Percentiles rank a stretch among this genome's conserved stretches.
Conservation (phyloP, 2,888 invertebrate species). For the Drosophila sordidula region DNA sequence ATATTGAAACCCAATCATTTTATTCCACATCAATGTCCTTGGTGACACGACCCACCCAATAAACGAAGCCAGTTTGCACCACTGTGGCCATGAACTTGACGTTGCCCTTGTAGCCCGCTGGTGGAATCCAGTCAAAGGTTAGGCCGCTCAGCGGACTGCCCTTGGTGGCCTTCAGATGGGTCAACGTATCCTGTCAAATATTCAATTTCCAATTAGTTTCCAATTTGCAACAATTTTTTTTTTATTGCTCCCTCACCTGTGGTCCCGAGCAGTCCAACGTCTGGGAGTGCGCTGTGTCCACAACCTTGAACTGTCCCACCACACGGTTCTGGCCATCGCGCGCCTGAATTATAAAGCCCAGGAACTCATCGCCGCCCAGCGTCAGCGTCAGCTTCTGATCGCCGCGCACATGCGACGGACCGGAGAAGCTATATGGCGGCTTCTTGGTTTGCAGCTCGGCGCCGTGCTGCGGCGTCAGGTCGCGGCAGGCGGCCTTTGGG, state of each 20-base stretch:
- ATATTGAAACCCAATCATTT: constrained; percentile 20
- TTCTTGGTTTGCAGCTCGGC: constrained; percentile 86
- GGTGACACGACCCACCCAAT: constrained; percentile 90
- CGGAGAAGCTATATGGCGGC: constrained; percentile 87
- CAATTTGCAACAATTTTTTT: background rate
- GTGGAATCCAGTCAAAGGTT: constrained; percentile 88
- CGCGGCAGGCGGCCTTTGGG: constrained; percentile 88
- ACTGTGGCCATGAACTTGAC: constrained; percentile 90
- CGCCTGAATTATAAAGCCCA: constrained; percentile 89
- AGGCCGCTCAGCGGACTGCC: constrained; percentile 87
- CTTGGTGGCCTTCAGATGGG: constrained; percentile 88
- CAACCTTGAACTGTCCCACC: constrained; percentile 87
- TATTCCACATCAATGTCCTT: constrained; percentile 87
- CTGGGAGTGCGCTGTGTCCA: constrained; percentile 85
- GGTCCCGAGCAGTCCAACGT: constrained; percentile 76
- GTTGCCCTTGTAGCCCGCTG: constrained; percentile 87
- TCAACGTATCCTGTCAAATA: constrained; percentile 87
- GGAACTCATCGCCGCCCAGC: constrained; percentile 86
- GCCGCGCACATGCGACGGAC: constrained; percentile 84
- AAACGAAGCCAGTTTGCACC: constrained; percentile 89
- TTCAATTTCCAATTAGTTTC: background rate
- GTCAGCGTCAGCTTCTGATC: constrained; percentile 85
- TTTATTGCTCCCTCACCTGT: constrained; percentile 61
- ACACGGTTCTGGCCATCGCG: constrained; percentile 87
- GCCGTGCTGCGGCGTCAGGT: constrained; percentile 89